Evolutionary conservation across 2,113 vertebrate species (phyloP), one percentile per base, ranked within the genome.

Genomic region (Datnioides undecimradiatus): DNA sequence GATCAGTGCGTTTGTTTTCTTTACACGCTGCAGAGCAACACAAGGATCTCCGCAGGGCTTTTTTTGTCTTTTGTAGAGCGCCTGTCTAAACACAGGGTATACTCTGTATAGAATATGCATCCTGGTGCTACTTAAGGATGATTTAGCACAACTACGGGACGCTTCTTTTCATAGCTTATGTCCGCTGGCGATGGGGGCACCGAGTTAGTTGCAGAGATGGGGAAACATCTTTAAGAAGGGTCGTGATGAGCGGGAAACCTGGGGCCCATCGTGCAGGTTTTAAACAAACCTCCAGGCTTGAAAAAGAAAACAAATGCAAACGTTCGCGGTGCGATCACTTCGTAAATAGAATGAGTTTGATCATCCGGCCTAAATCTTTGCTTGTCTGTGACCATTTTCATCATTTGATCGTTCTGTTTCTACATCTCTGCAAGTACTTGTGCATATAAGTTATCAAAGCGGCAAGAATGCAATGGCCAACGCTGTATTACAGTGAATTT

Each of bases 1-100:
- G 34, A 71, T 67, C 49, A 46, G 43, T 33, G 10, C 36, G 36
- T 76, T 67, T 66, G 41, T 51, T 60, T 64, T 49, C 40, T 48
- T 57, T 83, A 40, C 5, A 36, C 34, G 51, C 11, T 70, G 13
- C 14, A 46, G 0, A 71, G 11, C 41, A 60, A 68, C 55, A 49
- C 12, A 36, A 17, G 12, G 45, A 36, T 64, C 34, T 59, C 8
- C 54, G 55, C 5, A 2, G 40, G 14, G 8, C 25, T 52, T 33
- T 57, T 52, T 71, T 68, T 17, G 33, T 21, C 8, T 66, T 58
- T 38, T 31, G 23, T 45, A 62, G 25, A 38, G 31, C 40, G 40
- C 14, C 51, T 80, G 27, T 57, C 33, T 48, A 29, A 73, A 36
- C 45, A 29, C 13, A 23, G 7, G 3, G 19, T 16, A 31, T 41